Percentiles rank a stretch among this genome's conserved stretches.
Evolutionary conservation across 2,797 vertebrate species (phyloP).

Genomic region (Rhabdophis nuchalis): DNA sequence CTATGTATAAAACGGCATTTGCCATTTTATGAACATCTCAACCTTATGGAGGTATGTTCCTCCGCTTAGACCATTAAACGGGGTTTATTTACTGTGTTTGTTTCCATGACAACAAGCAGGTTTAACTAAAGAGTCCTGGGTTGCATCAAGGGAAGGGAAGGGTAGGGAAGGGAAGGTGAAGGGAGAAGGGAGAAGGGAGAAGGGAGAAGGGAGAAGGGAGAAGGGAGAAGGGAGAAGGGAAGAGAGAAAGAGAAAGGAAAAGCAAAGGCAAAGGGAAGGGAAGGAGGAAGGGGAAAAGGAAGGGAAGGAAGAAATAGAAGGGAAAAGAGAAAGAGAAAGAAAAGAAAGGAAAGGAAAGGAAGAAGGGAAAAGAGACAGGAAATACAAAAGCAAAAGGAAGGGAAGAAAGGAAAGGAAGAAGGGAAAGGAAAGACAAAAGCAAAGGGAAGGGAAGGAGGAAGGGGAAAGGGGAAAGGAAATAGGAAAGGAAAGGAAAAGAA

Average conservation of each 20-base stretch:
- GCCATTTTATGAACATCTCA: background rate
- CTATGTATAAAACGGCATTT: background rate
- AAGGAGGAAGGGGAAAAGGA: accelerated
- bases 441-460: background rate
- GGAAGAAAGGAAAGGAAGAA: no score
- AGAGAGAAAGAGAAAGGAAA: no score
- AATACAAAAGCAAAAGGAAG: no score
- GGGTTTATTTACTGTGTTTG: background rate
- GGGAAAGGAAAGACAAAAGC: background rate
- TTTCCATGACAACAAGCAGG: background rate
- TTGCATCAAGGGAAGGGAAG: background rate
- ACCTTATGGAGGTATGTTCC: background rate
- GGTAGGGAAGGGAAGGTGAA: background rate
- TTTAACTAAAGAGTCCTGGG: background rate
- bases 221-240: no score
- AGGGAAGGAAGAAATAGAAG: no score
- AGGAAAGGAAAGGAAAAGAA: background rate
- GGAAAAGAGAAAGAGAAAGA: no score
- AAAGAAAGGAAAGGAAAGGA: no score
- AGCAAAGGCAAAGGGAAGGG: no score
- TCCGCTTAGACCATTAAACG: background rate
- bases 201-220: accelerated
- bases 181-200: no score
- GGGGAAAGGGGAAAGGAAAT: background rate
- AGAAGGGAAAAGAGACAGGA: no score